These are phyloP conservation scores for Caenorhabditis doughertyi DNA, from an alignment of 2,888 invertebrate species.

Conservation along the genomic window DNA sequence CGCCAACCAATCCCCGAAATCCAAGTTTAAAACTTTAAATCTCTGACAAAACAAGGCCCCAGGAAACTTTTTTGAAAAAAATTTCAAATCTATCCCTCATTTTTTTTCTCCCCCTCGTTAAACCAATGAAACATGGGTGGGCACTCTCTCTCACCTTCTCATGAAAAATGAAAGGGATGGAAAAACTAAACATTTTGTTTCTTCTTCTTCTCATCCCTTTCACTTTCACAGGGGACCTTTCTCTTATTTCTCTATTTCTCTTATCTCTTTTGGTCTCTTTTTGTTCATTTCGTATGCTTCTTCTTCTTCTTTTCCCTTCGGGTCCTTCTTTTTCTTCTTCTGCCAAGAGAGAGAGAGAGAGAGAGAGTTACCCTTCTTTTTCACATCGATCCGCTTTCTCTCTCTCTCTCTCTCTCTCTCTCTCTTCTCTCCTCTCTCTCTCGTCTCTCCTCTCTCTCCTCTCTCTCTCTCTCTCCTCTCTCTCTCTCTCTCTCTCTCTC, in stretches of 20 bases:
- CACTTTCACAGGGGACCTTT: constrained; percentile 15
- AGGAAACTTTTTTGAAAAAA: too few relatives aligned
- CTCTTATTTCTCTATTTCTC: constrained; percentile 27
- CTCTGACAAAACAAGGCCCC: too few relatives aligned
- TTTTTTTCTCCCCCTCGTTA: neutral
- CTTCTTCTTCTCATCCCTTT: constrained; percentile 7
- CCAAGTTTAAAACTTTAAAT: too few relatives aligned
- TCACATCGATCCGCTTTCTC: neutral
- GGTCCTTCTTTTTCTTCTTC: constrained; percentile 1
- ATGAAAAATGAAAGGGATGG: constrained; percentile 12
- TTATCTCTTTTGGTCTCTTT: neutral
- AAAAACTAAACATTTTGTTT: constrained; percentile 14
- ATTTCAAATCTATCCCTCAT: too few relatives aligned
- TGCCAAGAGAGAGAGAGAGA: too few relatives aligned
- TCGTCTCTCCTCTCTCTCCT: constrained; percentile 15
- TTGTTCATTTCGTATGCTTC: neutral
- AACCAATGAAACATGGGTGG: neutral
- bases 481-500: constrained; percentile 16
- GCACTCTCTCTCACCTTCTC: neutral
- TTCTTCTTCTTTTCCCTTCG: neutral
- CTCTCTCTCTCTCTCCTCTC: neutral
- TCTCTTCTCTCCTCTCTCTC: constrained; percentile 4
- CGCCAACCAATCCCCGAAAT: too few relatives aligned
- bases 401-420: constrained; percentile 1
- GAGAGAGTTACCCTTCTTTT: constrained; percentile 6